These are phyloP conservation scores for Caenorhabditis inopinata DNA, from an alignment of 1,140 invertebrate genomes.

Conservation along the genomic window DNA sequence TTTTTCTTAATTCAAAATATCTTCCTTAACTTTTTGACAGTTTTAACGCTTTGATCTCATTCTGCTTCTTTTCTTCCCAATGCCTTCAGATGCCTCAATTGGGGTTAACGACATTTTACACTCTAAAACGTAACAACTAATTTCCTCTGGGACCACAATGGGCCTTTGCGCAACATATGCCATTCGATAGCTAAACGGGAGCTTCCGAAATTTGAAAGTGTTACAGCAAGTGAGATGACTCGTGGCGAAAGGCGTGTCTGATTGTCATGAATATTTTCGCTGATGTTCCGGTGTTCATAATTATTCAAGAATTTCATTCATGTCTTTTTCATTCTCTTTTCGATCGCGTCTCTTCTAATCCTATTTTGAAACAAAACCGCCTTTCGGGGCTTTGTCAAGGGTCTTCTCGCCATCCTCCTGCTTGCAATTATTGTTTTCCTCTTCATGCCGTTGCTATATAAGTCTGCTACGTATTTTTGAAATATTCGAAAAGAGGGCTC, in stretches of 20 bases:
- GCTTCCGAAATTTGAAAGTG: slow-evolving; percentile 15
- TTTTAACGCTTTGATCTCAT: background rate
- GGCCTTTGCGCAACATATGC: slow-evolving; percentile 21
- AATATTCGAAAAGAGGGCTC: background rate
- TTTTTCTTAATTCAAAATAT: no score
- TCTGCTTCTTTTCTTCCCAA: background rate
- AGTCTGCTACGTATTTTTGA: background rate
- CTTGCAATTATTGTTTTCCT: background rate
- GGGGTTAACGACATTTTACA: slow-evolving; percentile 28
- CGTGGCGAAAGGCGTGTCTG: background rate
- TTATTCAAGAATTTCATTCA: background rate
- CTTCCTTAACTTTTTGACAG: no score
- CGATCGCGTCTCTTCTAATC: background rate
- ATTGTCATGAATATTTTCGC: background rate
- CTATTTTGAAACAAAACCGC: slow-evolving; percentile 7
- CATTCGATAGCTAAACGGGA: slow-evolving; percentile 4
- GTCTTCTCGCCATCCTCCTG: background rate
- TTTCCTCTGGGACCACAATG: slow-evolving; percentile 23
- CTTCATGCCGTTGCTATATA: no score
- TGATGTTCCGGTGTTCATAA: background rate
- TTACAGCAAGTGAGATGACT: background rate
- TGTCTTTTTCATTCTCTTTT: background rate
- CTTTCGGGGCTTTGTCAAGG: background rate
- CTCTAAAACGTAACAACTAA: slow-evolving; percentile 31
- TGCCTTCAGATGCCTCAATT: background rate